Conservation (phyloP, 2,888 invertebrate species). For the Bugulina stolonifera region DNA sequence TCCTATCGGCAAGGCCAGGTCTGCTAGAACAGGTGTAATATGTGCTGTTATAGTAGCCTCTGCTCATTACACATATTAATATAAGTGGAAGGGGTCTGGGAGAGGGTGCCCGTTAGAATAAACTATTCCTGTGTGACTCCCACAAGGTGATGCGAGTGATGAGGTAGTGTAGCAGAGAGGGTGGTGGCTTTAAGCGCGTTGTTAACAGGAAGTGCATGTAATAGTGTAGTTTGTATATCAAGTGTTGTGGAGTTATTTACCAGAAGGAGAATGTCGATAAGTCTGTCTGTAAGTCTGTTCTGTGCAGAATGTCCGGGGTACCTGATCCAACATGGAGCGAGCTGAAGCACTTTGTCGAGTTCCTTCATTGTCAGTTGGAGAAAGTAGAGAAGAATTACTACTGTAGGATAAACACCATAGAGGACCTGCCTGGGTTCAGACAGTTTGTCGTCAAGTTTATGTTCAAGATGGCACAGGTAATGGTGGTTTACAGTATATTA, state of each 20-base stretch:
- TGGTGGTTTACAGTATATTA: too few species aligned
- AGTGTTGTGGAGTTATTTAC: neutral
- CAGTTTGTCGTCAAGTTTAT: neutral
- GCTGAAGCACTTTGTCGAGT: slow-evolving; percentile 38
- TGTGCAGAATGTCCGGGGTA: slow-evolving; percentile 36
- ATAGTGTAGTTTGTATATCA: neutral
- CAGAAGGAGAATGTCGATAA: too few species aligned
- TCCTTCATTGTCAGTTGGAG: slow-evolving; percentile 39
- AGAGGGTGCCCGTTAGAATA: too few species aligned
- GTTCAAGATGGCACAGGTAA: neutral
- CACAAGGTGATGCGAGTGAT: too few species aligned
- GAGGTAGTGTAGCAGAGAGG: too few species aligned
- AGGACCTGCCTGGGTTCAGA: neutral
- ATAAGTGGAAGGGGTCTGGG: too few species aligned
- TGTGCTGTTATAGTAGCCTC: too few species aligned
- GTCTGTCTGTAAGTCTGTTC: too few species aligned
- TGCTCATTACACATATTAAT: too few species aligned
- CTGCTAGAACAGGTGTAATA: too few species aligned
- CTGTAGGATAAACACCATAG: neutral
- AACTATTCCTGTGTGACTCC: too few species aligned
- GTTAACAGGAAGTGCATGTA: neutral
- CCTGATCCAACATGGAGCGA: slow-evolving; percentile 37
- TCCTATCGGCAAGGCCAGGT: too few species aligned
- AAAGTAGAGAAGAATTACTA: slow-evolving; percentile 27
- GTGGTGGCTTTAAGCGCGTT: neutral